Evolutionary conservation across 2,888 invertebrate species (phyloP), one percentile per base, ranked within the genome.

Genomic region (Drosophila tripunctata): DNA sequence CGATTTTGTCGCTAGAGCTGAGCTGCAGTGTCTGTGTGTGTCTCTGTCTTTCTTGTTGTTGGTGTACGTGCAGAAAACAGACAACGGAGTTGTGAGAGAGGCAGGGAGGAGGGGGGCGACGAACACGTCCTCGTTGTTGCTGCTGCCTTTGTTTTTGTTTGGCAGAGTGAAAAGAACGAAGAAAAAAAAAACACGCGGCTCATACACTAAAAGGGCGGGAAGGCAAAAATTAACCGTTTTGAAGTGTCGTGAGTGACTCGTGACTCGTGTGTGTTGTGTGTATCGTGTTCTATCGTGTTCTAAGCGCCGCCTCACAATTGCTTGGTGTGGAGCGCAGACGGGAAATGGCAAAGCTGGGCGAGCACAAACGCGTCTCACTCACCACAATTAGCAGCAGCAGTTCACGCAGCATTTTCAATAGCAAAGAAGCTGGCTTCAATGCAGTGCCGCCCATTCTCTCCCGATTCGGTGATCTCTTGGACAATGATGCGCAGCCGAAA

Each of bases 321-420:
- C n/a, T n/a, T n/a, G n/a, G n/a, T n/a, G n/a, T n/a, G 75, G 44
- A 47, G 63, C 57, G 47, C 61, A 31, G 43, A n/a, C n/a, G 40
- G 62, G 78, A 50, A 54, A 89, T 89, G 89, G 87, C 89, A 68
- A 86, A 75, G 52, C 71, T 63, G 73, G 68, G 83, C 66, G 89
- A 90, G 62, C 82, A 81, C 68, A 90, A 87, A 73, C 90, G 91
- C 69, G 90, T 91, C 68, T 75, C 89, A 61, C 85, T 91, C 52
- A 90, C 87, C 67, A 90, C 91, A 31, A 78, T 91, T 48, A 84
- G 80, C 51, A 48, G 1, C 50, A 84, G 80, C 51, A 48, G 1
- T 15, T 68, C 58, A 40, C 33, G 68, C 15, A 58, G 48, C 41
- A 67, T 27, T 36, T 47, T 62, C 10, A 50, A 40, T 24, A 61